Percentiles rank a stretch among this genome's conserved stretches.
Conservation (phyloP, 2,797 vertebrate genomes). For the Argya squamiceps region DNA sequence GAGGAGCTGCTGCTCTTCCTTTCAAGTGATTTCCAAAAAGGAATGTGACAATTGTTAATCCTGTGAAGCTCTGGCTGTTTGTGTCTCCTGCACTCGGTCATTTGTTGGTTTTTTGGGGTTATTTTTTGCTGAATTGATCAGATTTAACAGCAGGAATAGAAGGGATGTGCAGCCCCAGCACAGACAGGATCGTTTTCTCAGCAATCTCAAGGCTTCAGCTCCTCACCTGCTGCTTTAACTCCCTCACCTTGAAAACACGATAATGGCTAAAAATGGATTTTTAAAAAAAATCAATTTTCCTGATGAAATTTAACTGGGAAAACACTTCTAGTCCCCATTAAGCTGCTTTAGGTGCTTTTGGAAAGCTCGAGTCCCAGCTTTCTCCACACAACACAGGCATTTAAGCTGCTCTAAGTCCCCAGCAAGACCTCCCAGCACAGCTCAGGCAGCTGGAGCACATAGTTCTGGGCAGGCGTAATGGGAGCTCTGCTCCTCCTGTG, state of each 20-base stretch:
- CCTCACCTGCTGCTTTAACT: accelerated
- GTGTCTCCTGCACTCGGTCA: neutral
- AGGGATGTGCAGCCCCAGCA: neutral
- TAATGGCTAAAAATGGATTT: neutral
- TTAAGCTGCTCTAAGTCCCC: neutral
- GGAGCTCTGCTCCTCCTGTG: neutral
- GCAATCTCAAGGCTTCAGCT: neutral
- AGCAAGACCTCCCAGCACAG: neutral
- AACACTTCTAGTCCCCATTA: neutral
- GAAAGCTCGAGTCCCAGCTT: neutral
- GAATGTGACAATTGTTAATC: neutral
- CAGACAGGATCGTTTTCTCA: neutral
- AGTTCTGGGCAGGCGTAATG: neutral
- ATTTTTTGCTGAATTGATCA: neutral
- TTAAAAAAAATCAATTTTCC: neutral
- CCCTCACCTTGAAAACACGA: accelerated
- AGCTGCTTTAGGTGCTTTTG: constrained; percentile 10
- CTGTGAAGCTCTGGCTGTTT: neutral
- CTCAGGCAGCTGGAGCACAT: neutral
- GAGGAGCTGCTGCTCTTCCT: neutral
- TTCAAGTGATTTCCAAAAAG: neutral
- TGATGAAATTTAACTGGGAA: neutral
- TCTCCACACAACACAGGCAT: neutral
- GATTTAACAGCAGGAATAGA: neutral
- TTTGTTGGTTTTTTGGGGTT: neutral